Percentiles rank a stretch among this genome's conserved stretches.
Evolutionary conservation across 2,113 vertebrate genomes (phyloP).

Genomic region (Butastur rufipennis): DNA sequence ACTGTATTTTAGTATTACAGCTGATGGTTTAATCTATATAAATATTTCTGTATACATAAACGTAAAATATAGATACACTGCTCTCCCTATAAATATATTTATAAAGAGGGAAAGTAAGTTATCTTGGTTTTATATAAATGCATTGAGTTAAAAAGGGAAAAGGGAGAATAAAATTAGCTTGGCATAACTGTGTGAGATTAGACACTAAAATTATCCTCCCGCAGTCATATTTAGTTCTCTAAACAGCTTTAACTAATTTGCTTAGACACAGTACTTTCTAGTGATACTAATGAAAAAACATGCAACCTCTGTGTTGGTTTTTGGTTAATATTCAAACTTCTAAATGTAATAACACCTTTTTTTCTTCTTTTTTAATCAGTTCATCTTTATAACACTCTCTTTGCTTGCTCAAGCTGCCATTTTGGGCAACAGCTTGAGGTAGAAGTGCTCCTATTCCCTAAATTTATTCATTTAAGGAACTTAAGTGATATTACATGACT

Average conservation of each 20-base stretch:
- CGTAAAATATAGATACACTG: too few species aligned
- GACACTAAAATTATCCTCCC: neutral
- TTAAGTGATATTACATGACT: neutral
- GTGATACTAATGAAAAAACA: neutral
- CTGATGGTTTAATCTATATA: neutral
- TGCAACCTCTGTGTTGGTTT: neutral
- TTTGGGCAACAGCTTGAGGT: neutral
- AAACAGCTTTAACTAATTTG: constrained; percentile 24
- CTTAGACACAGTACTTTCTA: neutral
- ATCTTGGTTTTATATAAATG: neutral
- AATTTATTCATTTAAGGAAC: neutral
- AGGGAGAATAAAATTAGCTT: constrained; percentile 14
- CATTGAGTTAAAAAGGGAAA: neutral
- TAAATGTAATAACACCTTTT: neutral
- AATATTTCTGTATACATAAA: neutral
- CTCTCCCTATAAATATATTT: neutral
- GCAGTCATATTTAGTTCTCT: constrained; percentile 1
- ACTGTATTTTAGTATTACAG: neutral
- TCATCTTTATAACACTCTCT: neutral
- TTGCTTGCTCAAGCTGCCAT: neutral
- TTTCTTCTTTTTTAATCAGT: neutral
- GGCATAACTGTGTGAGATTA: neutral
- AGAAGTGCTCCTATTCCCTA: neutral
- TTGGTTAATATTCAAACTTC: neutral
- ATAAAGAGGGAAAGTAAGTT: neutral